A percentile compares a stretch with the other conserved stretches of the same genome.
Evolutionary conservation across 2,113 vertebrate genomes (phyloP).

Genomic region (human (Homo sapiens)): DNA sequence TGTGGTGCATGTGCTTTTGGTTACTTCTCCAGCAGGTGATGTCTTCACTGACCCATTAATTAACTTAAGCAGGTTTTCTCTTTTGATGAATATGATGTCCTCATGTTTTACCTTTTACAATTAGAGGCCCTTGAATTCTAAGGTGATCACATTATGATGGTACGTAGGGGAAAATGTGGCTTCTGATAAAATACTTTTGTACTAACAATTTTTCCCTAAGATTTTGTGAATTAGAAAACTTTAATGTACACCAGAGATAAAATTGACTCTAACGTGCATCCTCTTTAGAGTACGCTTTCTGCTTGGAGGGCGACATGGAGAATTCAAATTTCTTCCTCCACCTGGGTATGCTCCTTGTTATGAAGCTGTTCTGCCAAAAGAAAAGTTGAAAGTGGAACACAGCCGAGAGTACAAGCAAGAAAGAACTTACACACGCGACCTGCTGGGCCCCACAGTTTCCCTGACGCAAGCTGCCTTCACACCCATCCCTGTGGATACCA

Average conservation of each 20-base stretch:
- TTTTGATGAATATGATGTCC: neutral
- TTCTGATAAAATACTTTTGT: neutral
- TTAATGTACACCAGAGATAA: neutral
- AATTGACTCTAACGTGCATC: neutral
- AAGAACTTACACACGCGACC: slow-evolving; percentile 87
- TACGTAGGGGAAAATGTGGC: neutral
- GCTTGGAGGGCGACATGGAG: slow-evolving; percentile 95
- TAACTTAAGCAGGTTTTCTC: neutral
- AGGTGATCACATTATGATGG: neutral
- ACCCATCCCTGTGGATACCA: slow-evolving; percentile 94
- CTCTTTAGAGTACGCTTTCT: slow-evolving; percentile 91
- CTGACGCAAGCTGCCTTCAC: slow-evolving; percentile 96
- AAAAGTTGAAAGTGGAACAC: slow-evolving; percentile 94
- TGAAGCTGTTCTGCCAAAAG: slow-evolving; percentile 94
- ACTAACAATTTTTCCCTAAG: neutral
- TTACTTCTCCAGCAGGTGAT: neutral
- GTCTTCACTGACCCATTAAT: neutral
- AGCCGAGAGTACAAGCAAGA: slow-evolving; percentile 92
- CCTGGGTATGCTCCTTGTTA: slow-evolving; percentile 95
- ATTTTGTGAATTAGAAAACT: neutral
- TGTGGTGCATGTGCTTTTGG: neutral
- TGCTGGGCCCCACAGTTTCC: slow-evolving; percentile 92
- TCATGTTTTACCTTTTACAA: neutral
- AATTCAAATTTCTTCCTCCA: slow-evolving; percentile 98
- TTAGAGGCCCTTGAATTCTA: neutral